Evolutionary conservation across 2,113 vertebrate genomes (phyloP).

Genomic region (Bubo blakistoni): DNA sequence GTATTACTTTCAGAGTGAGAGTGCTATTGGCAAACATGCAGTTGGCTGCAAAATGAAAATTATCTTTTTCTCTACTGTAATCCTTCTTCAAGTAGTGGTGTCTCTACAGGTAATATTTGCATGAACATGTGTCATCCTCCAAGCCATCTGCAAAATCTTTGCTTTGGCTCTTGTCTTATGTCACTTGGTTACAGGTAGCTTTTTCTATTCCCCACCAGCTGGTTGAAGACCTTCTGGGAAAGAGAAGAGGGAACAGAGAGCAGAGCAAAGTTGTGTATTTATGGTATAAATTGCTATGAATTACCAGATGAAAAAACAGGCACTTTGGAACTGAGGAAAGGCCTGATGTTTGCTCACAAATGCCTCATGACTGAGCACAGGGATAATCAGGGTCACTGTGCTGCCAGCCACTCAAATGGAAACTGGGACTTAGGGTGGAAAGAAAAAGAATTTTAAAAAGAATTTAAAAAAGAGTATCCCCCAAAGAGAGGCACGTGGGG

Average conservation of each 20-base stretch:
- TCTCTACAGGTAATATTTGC: neutral
- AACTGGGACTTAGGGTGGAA: neutral
- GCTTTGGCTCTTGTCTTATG: neutral
- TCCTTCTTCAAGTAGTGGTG: neutral
- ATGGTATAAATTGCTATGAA: neutral
- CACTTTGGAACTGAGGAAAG: neutral
- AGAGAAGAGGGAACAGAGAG: neutral
- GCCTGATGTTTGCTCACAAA: neutral
- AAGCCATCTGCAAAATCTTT: neutral
- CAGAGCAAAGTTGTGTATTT: neutral
- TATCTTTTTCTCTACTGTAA: neutral
- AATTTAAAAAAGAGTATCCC: neutral
- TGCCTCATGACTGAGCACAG: neutral
- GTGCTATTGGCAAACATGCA: neutral
- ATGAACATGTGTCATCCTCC: neutral
- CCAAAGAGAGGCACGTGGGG: rapidly evolving
- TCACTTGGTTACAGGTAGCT: neutral
- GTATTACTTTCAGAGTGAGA: neutral
- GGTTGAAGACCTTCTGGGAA: neutral
- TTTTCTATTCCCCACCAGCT: neutral
- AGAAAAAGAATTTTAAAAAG: neutral
- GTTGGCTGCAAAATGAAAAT: neutral
- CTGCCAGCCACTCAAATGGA: neutral
- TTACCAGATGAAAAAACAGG: neutral
- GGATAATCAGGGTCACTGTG: neutral